phyloP scores from a whole-genome alignment of 2,113 vertebrate species.

The Setophaga petechia region DNA sequence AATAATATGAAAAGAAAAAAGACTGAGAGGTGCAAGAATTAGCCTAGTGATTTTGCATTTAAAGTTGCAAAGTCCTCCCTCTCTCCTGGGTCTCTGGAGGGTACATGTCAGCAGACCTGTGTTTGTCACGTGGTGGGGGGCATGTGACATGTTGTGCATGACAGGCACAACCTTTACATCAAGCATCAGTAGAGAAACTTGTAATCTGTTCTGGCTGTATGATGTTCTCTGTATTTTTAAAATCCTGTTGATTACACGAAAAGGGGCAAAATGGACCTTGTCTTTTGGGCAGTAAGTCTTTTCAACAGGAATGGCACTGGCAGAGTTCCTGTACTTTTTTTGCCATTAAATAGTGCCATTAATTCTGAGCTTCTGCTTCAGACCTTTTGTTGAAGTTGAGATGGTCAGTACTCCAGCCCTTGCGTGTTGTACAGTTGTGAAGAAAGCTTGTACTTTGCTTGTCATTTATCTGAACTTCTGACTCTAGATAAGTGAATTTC shows the following conservation, averaged over 20 bases:
- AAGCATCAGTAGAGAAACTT: neutral
- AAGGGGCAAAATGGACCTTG: neutral
- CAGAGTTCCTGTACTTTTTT: neutral
- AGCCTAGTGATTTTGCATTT: neutral
- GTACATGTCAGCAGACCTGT: neutral
- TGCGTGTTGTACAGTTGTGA: neutral
- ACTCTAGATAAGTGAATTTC: neutral
- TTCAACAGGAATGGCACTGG: neutral
- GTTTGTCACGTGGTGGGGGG: neutral
- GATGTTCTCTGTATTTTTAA: neutral
- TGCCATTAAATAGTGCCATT: neutral
- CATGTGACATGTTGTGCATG: neutral
- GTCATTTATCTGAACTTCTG: neutral
- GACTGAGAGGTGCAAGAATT: neutral
- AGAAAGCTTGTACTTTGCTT: neutral
- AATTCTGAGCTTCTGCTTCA: neutral
- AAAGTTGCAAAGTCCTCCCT: neutral
- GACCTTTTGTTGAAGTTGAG: neutral
- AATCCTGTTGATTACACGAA: neutral
- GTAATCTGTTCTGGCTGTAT: neutral
- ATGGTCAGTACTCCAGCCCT: neutral
- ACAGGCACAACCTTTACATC: neutral
- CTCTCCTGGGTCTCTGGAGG: neutral
- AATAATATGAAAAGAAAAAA: neutral
- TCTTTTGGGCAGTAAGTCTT: neutral